Evolutionary conservation across 2,888 invertebrate species (phyloP).

Genomic region (Agonopterix arenella): DNA sequence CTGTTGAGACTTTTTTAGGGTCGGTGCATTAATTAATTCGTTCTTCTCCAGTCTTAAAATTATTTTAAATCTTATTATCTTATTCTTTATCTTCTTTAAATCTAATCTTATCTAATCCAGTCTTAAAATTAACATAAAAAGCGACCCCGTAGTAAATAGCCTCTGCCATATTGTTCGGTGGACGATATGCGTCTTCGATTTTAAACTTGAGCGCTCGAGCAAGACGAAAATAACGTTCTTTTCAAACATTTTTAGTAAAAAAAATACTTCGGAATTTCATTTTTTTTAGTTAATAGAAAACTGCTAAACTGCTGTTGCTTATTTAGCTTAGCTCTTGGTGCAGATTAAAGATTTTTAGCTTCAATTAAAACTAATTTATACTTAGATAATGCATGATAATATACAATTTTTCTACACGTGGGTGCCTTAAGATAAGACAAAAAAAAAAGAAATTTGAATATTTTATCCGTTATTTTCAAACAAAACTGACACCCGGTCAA

Average conservation of each 20-base stretch:
- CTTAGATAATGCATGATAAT: no score
- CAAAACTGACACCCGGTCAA: slow-evolving; percentile 37
- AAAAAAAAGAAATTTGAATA: neutral
- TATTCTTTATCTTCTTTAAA: no score
- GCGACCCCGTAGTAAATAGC: slow-evolving; percentile 7
- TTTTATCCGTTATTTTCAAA: slow-evolving; percentile 15
- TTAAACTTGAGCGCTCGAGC: slow-evolving; percentile 35
- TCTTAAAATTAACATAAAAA: neutral
- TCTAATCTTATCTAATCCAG: no score
- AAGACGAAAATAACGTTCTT: slow-evolving; percentile 34
- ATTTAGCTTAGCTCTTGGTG: no score
- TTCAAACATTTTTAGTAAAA: neutral
- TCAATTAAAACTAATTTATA: no score
- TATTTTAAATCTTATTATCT: no score
- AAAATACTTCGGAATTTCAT: no score
- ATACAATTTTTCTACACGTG: no score
- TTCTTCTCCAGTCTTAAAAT: neutral
- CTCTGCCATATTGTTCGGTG: slow-evolving; percentile 29
- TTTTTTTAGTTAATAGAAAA: no score
- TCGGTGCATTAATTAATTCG: neutral
- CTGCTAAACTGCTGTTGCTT: no score
- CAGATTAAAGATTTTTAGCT: no score
- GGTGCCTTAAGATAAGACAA: no score
- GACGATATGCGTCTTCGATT: slow-evolving; percentile 46
- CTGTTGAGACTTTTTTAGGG: neutral